phyloP scores from a whole-genome alignment of 2,888 invertebrate genomes.

The Acanthosepion lycidas region DNA sequence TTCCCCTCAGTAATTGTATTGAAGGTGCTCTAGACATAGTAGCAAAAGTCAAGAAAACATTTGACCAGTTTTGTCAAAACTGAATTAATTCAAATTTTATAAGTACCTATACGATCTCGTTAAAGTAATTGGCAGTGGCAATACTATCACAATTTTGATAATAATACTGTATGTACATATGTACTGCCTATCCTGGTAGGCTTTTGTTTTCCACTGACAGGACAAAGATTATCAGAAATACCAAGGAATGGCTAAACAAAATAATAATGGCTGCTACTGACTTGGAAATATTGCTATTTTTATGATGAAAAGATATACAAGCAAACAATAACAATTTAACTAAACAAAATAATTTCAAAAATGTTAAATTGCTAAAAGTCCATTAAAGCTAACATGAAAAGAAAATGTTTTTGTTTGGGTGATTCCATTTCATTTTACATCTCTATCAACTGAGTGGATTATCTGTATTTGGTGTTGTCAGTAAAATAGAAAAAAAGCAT shows the following conservation, averaged over 20 bases:
- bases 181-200: not conserved
- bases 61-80: not conserved
- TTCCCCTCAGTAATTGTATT: not conserved
- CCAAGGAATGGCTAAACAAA: not conserved
- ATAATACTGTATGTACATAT: not conserved
- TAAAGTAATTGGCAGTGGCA: not conserved
- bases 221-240: not conserved
- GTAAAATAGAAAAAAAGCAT: no score
- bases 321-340: not conserved
- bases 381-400: not conserved
- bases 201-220: not conserved
- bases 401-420: not conserved
- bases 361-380: not conserved
- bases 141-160: not conserved
- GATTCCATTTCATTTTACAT: not conserved
- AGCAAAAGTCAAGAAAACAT: not conserved
- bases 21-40: not conserved
- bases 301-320: not conserved
- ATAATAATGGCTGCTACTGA: not conserved
- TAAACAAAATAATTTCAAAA: not conserved
- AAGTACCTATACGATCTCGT: not conserved
- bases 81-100: not conserved
- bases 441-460: no score
- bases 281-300: not conserved
- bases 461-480: no score